phyloP scores from a whole-genome alignment of 2,113 vertebrate species.

The Ictalurus furcatus region DNA sequence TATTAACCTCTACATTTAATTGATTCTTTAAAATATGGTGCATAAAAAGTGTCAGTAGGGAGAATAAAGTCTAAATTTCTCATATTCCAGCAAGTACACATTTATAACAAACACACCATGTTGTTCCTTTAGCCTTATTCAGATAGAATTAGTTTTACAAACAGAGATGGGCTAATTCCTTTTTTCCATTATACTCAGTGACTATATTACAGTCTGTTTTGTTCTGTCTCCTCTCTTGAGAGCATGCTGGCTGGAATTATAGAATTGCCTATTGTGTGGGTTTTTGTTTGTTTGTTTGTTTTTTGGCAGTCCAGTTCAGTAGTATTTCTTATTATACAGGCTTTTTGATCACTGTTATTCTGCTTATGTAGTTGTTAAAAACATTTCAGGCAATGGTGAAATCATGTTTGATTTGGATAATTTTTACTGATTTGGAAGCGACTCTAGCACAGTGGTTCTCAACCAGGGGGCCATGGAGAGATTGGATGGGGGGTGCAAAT shows the following conservation, averaged over 20 bases:
- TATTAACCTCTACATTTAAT: neutral
- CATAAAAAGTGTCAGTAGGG: neutral
- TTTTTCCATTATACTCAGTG: neutral
- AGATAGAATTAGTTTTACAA: neutral
- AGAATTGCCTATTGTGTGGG: neutral
- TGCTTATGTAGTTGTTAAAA: no score
- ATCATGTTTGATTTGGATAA: no score
- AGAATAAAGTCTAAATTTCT: neutral
- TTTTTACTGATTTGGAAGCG: no score
- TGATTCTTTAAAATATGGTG: neutral
- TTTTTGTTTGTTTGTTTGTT: no score
- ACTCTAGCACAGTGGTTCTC: no score
- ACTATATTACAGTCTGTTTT: neutral
- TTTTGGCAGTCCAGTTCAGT: no score
- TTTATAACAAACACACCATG: neutral
- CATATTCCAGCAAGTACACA: neutral
- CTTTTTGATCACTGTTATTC: no score
- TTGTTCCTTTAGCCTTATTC: neutral
- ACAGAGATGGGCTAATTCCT: neutral
- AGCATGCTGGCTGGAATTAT: neutral
- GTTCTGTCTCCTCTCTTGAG: neutral
- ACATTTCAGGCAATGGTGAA: no score
- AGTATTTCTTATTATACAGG: no score
- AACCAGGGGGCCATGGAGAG: no score
- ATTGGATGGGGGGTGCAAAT: no score